phyloP scores from a whole-genome alignment of 2,888 invertebrate genomes.

The Acanthosepion esculentum region DNA sequence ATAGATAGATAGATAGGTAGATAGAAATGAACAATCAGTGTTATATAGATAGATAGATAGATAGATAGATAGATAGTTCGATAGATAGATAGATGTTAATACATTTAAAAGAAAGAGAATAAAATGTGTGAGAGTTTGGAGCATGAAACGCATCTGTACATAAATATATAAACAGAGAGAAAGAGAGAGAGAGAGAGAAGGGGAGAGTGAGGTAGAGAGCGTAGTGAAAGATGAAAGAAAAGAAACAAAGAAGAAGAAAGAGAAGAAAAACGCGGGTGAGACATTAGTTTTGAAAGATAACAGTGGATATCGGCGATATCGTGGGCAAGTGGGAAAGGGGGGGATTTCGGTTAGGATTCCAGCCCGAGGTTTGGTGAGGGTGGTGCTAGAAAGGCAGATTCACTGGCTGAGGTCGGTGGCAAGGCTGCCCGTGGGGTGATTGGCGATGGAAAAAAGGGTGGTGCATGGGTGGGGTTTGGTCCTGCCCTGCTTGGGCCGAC shows the following conservation, averaged over 20 bases:
- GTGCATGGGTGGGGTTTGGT: background rate
- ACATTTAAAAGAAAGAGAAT: no score
- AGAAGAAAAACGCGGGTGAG: background rate
- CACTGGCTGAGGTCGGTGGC: constrained; percentile 4
- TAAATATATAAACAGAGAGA: background rate
- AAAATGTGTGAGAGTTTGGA: no score
- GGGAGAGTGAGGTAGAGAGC: background rate
- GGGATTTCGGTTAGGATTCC: background rate
- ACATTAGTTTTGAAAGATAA: constrained; percentile 4
- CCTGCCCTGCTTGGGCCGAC: background rate
- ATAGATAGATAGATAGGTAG: no score
- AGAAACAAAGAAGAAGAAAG: background rate
- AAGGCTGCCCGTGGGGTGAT: background rate
- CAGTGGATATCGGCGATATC: background rate
- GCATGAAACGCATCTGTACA: no score
- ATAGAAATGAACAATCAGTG: no score
- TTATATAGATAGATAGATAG: no score
- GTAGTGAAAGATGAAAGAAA: background rate
- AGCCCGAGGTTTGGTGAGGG: background rate
- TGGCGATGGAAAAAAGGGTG: background rate
- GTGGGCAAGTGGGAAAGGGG: background rate
- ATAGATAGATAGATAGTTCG: no score
- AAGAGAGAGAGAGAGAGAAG: background rate
- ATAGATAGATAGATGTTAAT: no score
- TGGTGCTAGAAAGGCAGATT: background rate